Base-by-base conservation (phyloP, 2,113 vertebrate genomes). In the Chaenocephalus aceratus region DNA sequence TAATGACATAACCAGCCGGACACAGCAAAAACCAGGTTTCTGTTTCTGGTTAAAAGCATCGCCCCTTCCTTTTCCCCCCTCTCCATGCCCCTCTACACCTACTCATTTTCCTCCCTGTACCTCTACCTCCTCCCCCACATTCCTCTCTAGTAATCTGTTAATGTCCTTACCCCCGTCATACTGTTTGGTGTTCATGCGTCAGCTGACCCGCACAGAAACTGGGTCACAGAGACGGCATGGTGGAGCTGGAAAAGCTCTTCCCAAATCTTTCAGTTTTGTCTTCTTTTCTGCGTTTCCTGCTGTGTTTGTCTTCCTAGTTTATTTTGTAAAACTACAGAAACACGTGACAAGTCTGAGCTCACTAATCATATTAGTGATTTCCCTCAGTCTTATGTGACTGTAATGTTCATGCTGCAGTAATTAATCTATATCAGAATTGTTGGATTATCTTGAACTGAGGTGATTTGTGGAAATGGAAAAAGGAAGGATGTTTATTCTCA, bases 181-280 rank as follows among this genome's bases (percentile, higher is more conserved):
- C 72, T 86, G 76, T 85, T 90, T 80, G 75, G 69, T 77, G 87
- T 73, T 82, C 62, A 21, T 57, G 69, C 23, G 80, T 94, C 87
- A 92, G 83, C 87, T 92, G 92, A 94, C 89, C 85, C 59, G 71
- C 48, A 61, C 77, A 81, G 49, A 78, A 94, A 90, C 75, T 93
- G 79, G 92, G 91, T 90, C 93, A 93, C 77, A 49, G 67, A 59
- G 64, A 72, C 16, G 5, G 30, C 1, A 23, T 60, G 58, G 34
- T 9, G 15, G 12, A 54, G 62, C 58, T 12, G 18, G 62, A 62
- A 72, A 21, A 72, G 49, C 72, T 79, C 57, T 53, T 14, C 49
- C 21, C 11, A 11, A 65, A 68, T 74, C 10, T 23, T 8, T 62
- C 4, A 5, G 3, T 62, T 18, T 70, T 23, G 26, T 57, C 59